These are phyloP conservation scores for Bradypodion pumilum DNA, from an alignment of 2,797 vertebrate species.

Conservation along the genomic window DNA sequence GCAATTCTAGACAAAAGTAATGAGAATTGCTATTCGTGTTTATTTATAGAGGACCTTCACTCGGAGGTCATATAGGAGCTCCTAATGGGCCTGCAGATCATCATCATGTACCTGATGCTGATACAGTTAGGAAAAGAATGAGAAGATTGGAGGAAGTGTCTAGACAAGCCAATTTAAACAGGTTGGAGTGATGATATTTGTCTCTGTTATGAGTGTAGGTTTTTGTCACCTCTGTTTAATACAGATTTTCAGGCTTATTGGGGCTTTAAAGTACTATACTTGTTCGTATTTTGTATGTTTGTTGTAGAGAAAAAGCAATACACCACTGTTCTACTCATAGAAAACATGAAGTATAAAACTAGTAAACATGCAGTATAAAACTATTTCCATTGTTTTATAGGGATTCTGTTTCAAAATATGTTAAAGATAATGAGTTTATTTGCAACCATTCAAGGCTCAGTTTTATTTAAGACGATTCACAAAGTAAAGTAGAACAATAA, in stretches of 20 bases:
- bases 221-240: conserved; percentile 53
- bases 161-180: conserved; percentile 75
- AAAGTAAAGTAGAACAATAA: background rate
- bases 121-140: conserved; percentile 82
- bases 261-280: background rate
- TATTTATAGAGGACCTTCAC: conserved; percentile 73
- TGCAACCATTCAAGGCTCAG: background rate
- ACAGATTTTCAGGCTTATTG: background rate
- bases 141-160: conserved; percentile 85
- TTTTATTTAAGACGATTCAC: background rate
- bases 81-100: conserved; percentile 74
- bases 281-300: background rate
- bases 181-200: conserved; percentile 65
- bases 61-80: conserved; percentile 77
- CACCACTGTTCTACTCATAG: no score
- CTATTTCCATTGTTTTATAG: background rate
- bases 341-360: background rate
- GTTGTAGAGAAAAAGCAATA: background rate
- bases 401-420: background rate
- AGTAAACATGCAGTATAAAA: no score
- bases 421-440: background rate
- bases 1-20: conserved; percentile 59
- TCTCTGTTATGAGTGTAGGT: conserved; percentile 61
- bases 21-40: conserved; percentile 65
- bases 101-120: conserved; percentile 74